Conservation (phyloP, 2,888 invertebrate genomes). For the Oscheius onirici region DNA sequence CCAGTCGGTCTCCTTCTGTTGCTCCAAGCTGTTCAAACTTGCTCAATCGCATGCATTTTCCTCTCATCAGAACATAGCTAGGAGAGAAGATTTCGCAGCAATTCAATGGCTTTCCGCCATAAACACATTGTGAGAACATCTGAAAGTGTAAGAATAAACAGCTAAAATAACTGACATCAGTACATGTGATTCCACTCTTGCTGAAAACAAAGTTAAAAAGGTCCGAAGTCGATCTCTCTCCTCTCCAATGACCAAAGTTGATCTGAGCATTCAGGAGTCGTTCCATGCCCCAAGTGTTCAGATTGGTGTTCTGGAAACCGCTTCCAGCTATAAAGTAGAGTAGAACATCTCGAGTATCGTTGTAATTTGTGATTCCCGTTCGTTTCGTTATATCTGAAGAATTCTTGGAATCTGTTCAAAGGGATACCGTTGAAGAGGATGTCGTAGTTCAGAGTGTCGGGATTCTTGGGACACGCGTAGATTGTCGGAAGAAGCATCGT, state of each 20-base stretch:
- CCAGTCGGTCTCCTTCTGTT: slow-evolving; percentile 12
- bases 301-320: slow-evolving; percentile 26
- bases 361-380: slow-evolving; percentile 1
- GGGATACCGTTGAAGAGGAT: slow-evolving; percentile 19
- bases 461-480: slow-evolving; percentile 29
- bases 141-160: not conserved
- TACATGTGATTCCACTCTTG: slow-evolving; percentile 26
- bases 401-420: not conserved
- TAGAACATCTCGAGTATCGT: slow-evolving; percentile 6
- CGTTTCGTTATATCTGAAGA: slow-evolving; percentile 17
- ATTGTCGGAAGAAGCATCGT: slow-evolving; percentile 24
- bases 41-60: slow-evolving; percentile 23
- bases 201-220: slow-evolving; percentile 30
- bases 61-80: slow-evolving; percentile 30
- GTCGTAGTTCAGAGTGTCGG: slow-evolving; percentile 30
- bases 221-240: slow-evolving; percentile 4
- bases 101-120: slow-evolving; percentile 2
- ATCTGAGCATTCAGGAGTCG: slow-evolving; percentile 1
- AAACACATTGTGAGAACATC: slow-evolving; percentile 13
- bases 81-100: slow-evolving; percentile 31
- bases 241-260: slow-evolving; percentile 11
- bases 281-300: slow-evolving; percentile 4
- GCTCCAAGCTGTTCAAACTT: slow-evolving; percentile 13
- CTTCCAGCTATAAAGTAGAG: slow-evolving; percentile 30
- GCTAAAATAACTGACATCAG: slow-evolving; percentile 18